phyloP scores from a whole-genome alignment of 2,888 invertebrate species.

The Volucella bombylans region DNA sequence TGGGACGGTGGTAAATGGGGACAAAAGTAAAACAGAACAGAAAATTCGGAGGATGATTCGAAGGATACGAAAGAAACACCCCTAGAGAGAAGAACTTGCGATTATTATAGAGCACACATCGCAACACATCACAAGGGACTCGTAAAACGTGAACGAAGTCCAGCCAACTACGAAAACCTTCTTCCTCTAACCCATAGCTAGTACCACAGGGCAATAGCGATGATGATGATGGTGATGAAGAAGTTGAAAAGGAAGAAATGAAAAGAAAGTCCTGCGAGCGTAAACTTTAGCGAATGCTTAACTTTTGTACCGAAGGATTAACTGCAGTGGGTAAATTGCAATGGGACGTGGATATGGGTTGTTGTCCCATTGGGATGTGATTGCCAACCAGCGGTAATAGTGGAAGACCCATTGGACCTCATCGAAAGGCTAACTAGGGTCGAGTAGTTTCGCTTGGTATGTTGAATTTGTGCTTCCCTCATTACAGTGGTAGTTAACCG shows the following conservation, averaged over 20 bases:
- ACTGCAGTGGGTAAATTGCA: conserved; percentile 73
- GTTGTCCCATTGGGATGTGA: conserved; percentile 64
- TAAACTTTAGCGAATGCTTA: conserved; percentile 71
- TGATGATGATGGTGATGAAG: conserved; percentile 39
- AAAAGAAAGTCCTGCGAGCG: conserved; percentile 70
- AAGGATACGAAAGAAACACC: conserved; percentile 45
- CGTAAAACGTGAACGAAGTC: conserved; percentile 73
- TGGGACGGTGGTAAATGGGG: conserved; percentile 27
- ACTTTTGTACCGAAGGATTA: conserved; percentile 72
- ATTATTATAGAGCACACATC: conserved; percentile 52
- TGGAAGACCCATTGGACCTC: conserved; percentile 14
- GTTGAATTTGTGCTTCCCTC: too few species aligned
- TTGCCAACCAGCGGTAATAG: conserved; percentile 16
- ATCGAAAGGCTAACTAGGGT: conserved; percentile 33
- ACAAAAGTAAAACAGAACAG: conserved; percentile 58
- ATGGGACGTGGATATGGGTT: conserved; percentile 56
- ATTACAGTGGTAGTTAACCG: too few species aligned
- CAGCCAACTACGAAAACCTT: conserved; percentile 44
- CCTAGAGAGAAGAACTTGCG: conserved; percentile 68
- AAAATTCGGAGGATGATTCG: conserved; percentile 23
- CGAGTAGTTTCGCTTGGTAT: background rate
- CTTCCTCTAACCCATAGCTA: conserved; percentile 43
- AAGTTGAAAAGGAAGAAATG: conserved; percentile 60
- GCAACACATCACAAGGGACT: conserved; percentile 72
- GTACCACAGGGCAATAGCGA: conserved; percentile 46